A percentile compares a stretch with the other conserved stretches of the same genome.
Conservation (phyloP, 2,797 vertebrate genomes). For the Protonibea diacanthus region DNA sequence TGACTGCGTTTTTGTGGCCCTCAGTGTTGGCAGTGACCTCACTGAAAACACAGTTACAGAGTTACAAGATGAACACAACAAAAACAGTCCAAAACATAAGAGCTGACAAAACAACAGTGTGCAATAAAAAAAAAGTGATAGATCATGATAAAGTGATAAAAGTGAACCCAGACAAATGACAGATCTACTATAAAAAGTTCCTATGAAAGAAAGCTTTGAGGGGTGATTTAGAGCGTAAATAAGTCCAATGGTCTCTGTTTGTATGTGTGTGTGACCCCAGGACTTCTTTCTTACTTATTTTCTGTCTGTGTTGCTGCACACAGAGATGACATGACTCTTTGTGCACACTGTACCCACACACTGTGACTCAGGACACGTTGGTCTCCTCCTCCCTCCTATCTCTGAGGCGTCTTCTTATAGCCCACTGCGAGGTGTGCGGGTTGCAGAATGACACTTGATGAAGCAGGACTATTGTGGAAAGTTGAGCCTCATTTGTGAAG, state of each 20-base stretch:
- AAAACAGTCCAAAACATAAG: too few relatives aligned
- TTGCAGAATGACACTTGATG: slow-evolving; percentile 23
- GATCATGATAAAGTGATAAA: too few relatives aligned
- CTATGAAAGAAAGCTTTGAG: too few relatives aligned
- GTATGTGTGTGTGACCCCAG: background rate
- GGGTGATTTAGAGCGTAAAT: background rate
- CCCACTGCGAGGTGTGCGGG: background rate
- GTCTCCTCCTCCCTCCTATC: slow-evolving; percentile 6
- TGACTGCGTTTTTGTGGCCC: too few relatives aligned
- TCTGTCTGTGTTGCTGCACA: background rate
- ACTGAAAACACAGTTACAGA: too few relatives aligned
- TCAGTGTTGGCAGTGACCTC: too few relatives aligned
- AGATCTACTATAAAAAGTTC: too few relatives aligned
- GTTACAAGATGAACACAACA: too few relatives aligned
- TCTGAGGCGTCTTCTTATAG: slow-evolving; percentile 29
- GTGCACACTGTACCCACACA: background rate
- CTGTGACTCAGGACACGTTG: slow-evolving; percentile 14
- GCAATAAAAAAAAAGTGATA: too few relatives aligned
- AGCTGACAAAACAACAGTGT: too few relatives aligned
- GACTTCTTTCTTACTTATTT: too few relatives aligned
- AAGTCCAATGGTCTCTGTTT: background rate
- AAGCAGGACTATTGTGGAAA: background rate
- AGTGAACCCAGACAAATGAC: too few relatives aligned
- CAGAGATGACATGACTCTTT: slow-evolving; percentile 9
- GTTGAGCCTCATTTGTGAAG: slow-evolving; percentile 9